Evolutionary conservation across 2,113 vertebrate genomes (phyloP), one percentile per base, ranked within the genome.

Genomic region (Echinops telfairi): DNA sequence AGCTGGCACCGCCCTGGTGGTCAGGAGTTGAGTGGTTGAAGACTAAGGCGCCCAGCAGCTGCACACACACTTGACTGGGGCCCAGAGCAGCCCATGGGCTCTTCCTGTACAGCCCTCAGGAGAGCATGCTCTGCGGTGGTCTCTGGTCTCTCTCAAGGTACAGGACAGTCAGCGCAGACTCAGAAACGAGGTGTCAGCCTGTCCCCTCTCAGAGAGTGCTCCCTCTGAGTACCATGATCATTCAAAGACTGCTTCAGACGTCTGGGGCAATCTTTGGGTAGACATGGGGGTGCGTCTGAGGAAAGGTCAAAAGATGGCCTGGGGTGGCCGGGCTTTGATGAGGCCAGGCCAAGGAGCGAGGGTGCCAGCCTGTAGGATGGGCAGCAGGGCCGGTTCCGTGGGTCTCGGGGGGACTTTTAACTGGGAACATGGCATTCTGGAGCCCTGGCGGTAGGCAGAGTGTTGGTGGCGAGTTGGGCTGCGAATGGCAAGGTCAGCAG

Each of bases 31-130:
- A 53, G 47, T 53, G 47, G 47, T 53, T 12, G 47, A 6, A 53
- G 47, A 66, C 60, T 33, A 82, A 87, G 91, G 86, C 58, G 86
- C 23, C 83, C 64, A 68, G 66, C n/a, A 78, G 43, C 14, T 71
- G 40, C 4, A 75, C 53, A 88, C 38, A 43, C 20, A 57, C 9
- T 8, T 15, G 1, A 16, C 58, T 62, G 33, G 58, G 43, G 31
- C 36, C 64, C 23, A 66, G 58, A 31, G 8, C 38, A 27, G 60
- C 57, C 47, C 53, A 19, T 0, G 25, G 47, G 31, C 6, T 31
- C 33, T 66, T 84, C 68, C 33, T 11, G 15, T 71, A 23, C 27
- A 20, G 11, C n/a, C 27, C 62, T 40, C 53, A 70, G 87, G 60
- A n/a, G 20, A 83, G 43, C 87, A 68, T 36, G 57, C 1, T 23